Evolutionary conservation across 2,888 invertebrate genomes (phyloP).

Genomic region (Chrysolina oricalcia): DNA sequence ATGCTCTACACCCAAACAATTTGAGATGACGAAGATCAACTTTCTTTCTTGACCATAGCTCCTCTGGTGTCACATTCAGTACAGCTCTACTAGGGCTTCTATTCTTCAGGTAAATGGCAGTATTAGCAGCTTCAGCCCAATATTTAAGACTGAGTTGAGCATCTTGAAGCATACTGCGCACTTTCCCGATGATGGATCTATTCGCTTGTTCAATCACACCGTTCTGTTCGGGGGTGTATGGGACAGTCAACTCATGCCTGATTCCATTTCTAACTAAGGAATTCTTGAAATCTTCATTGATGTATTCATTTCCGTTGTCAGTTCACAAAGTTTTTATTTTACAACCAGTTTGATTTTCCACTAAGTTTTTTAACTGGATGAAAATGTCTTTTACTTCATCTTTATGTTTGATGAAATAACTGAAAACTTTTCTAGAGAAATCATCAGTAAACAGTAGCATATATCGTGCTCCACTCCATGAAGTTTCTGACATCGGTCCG

Average conservation of each 20-base stretch:
- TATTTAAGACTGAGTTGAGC: constrained; percentile 31
- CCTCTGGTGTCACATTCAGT: background rate
- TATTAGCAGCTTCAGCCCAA: constrained; percentile 48
- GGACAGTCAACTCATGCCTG: constrained; percentile 55
- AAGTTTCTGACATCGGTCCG: too few relatives aligned
- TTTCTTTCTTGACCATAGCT: constrained; percentile 30
- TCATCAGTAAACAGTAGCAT: too few relatives aligned
- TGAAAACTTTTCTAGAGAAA: too few relatives aligned
- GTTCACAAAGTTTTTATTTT: constrained; percentile 58
- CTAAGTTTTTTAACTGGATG: constrained; percentile 54
- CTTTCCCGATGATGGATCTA: constrained; percentile 51
- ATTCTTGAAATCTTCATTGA: constrained; percentile 38
- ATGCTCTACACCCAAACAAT: constrained; percentile 32
- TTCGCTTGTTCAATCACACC: constrained; percentile 54
- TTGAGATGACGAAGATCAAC: constrained; percentile 19
- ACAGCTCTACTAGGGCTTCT: background rate
- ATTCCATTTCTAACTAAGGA: constrained; percentile 51
- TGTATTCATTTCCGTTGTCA: constrained; percentile 58
- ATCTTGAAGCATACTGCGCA: constrained; percentile 42
- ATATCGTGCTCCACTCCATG: too few relatives aligned
- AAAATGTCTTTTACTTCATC: background rate
- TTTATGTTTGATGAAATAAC: too few relatives aligned
- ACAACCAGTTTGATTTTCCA: constrained; percentile 58
- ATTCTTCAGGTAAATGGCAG: constrained; percentile 19
- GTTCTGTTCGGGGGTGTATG: constrained; percentile 60